Percentiles rank a stretch among this genome's conserved stretches.
These are phyloP conservation scores for Trachelus troglodyta DNA, from an alignment of 2,888 invertebrate species.

Conservation along the genomic window DNA sequence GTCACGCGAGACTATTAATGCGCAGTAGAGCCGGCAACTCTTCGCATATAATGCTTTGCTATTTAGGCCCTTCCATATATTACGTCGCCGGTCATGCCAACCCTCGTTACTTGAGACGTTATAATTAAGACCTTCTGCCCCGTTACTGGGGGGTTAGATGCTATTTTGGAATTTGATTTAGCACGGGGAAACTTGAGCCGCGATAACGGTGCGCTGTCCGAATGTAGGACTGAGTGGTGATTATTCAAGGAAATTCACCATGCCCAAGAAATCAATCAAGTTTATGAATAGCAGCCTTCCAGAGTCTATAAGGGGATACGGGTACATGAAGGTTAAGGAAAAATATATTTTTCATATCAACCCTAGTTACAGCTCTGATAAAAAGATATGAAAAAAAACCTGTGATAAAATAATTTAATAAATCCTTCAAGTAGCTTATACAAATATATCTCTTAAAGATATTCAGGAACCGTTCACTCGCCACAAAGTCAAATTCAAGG, in stretches of 20 bases:
- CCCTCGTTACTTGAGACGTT: conserved; percentile 49
- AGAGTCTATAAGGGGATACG: background rate
- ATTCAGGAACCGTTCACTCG: too few species aligned
- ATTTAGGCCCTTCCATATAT: conserved; percentile 51
- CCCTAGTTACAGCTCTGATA: conserved; percentile 1
- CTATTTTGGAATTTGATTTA: conserved; percentile 37
- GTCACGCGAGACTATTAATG: conserved; percentile 54
- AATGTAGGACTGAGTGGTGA: background rate
- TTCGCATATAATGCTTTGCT: conserved; percentile 42
- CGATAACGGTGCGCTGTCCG: background rate
- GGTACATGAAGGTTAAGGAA: background rate
- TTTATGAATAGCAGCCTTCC: background rate
- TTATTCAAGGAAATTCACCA: background rate
- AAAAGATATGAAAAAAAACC: conserved; percentile 1
- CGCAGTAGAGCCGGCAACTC: conserved; percentile 35
- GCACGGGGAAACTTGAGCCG: conserved; percentile 3
- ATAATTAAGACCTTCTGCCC: conserved; percentile 49
- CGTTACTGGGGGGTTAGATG: conserved; percentile 16
- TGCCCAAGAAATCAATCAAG: background rate
- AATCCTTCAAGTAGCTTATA: background rate
- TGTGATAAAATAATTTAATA: background rate
- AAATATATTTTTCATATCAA: background rate
- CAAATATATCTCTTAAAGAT: too few species aligned
- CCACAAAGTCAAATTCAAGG: background rate
- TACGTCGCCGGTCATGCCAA: conserved; percentile 38